Base-by-base conservation (phyloP, 2,888 invertebrate species). In the Tanypteryx hageni region DNA sequence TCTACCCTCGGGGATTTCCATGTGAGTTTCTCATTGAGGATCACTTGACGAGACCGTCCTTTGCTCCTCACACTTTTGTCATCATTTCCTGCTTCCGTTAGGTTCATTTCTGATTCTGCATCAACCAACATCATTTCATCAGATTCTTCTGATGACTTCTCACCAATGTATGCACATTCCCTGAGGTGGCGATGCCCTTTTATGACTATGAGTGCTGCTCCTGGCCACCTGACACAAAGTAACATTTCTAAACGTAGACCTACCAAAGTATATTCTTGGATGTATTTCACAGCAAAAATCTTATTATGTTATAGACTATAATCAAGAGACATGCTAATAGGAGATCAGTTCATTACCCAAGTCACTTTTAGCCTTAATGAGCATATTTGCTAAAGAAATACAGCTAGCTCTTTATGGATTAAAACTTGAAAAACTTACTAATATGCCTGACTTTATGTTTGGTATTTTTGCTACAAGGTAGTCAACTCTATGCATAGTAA, bases 161-260 rank as follows among this genome's bases (percentile, higher is more conserved):
- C 97, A 0, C 98, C 98, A 92, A 98, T 97, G 95, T 97, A 98
- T 0, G 97, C 97, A 94, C 98, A 98, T 94, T 97, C 97, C 94
- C 97, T 97, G 0, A 98, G 95, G 94, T 97, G 97, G 93, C 97
- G 97, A 95, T 97, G 97, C 0, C 98, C 97, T 94, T 97, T 96
- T 93, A 98, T 97, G 94, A 98, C 96, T 93, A 97, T 97, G 83
- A 98, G 95, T 0, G 97, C 97, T 0, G 97, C 97, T 0, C 98
- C 98, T 0, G 97, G 97, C 96, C 96, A 97, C 94, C 97, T 97
- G 94, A 76, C n/a, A 0, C 44, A 44, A 44, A 44, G 44, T 44
- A 44, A 44, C 1, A 44, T 44, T 44, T 44, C 1, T 44, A 44
- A 44, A 44, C 5, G 5, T 44, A 5, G 44, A 44, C 5, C 44